Evolutionary conservation across 2,888 invertebrate species (phyloP).

Genomic region (Drosophila atripex): DNA sequence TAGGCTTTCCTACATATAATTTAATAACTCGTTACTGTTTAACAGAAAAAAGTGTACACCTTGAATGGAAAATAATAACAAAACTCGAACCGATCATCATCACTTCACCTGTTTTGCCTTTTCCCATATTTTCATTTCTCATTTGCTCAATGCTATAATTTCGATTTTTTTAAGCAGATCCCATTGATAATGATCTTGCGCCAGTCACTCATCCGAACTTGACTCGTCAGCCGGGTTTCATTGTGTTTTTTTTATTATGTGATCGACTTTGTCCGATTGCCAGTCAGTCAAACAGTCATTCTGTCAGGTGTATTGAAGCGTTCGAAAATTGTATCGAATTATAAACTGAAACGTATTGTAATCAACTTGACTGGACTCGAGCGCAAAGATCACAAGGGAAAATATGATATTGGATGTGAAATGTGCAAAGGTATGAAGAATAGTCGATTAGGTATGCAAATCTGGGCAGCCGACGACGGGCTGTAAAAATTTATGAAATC

Average conservation of each 20-base stretch:
- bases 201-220: conserved; percentile 52
- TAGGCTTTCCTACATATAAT: conserved; percentile 7
- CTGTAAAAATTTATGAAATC: background rate
- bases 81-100: conserved; percentile 42
- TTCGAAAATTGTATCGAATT: conserved; percentile 48
- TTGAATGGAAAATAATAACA: conserved; percentile 32
- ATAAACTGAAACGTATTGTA: conserved; percentile 33
- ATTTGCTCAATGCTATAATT: conserved; percentile 54
- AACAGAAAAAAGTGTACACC: conserved; percentile 5
- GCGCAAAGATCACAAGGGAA: conserved; percentile 15
- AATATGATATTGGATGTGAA: conserved; percentile 27
- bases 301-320: conserved; percentile 48
- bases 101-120: conserved; percentile 47
- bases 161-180: conserved; percentile 42
- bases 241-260: conserved; percentile 24
- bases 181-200: conserved; percentile 49
- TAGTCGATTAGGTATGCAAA: conserved; percentile 1
- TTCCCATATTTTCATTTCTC: conserved; percentile 27
- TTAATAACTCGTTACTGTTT: conserved; percentile 50
- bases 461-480: no score
- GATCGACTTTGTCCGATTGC: conserved; percentile 25
- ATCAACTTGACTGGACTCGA: conserved; percentile 26
- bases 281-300: conserved; percentile 10
- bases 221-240: conserved; percentile 38
- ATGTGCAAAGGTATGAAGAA: conserved; percentile 10